These are phyloP conservation scores for Watersipora subatra DNA, from an alignment of 1,140 invertebrate genomes.

Conservation along the genomic window DNA sequence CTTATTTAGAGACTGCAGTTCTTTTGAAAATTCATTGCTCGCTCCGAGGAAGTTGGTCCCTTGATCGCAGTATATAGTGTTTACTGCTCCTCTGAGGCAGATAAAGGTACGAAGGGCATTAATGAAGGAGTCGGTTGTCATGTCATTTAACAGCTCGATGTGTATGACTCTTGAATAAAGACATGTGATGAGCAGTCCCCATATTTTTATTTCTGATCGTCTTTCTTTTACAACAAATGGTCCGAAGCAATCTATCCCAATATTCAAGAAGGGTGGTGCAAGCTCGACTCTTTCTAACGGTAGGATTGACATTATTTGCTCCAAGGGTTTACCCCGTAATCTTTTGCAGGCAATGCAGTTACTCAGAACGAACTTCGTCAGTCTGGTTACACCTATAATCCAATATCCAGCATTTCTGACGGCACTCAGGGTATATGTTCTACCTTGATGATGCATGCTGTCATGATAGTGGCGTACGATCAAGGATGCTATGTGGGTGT, in stretches of 20 bases:
- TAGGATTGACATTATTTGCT: neutral
- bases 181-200: too few species aligned
- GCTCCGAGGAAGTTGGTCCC: conserved; percentile 2
- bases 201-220: too few species aligned
- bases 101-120: neutral
- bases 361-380: neutral
- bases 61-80: neutral
- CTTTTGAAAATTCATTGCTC: neutral
- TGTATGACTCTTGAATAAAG: too few species aligned
- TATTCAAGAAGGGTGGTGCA: neutral
- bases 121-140: neutral
- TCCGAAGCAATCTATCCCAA: neutral
- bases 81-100: neutral
- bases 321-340: neutral
- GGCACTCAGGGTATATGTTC: neutral
- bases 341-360: neutral
- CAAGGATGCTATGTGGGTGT: neutral
- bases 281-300: neutral
- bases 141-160: too few species aligned
- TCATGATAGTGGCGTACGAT: neutral
- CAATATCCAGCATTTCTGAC: neutral
- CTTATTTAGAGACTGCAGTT: neutral
- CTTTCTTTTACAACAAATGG: neutral
- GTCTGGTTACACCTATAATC: neutral
- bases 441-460: neutral